Percentiles rank a stretch among this genome's conserved stretches.
These are phyloP conservation scores for Chymomyza amoena DNA, from an alignment of 2,888 invertebrate genomes.

Conservation along the genomic window DNA sequence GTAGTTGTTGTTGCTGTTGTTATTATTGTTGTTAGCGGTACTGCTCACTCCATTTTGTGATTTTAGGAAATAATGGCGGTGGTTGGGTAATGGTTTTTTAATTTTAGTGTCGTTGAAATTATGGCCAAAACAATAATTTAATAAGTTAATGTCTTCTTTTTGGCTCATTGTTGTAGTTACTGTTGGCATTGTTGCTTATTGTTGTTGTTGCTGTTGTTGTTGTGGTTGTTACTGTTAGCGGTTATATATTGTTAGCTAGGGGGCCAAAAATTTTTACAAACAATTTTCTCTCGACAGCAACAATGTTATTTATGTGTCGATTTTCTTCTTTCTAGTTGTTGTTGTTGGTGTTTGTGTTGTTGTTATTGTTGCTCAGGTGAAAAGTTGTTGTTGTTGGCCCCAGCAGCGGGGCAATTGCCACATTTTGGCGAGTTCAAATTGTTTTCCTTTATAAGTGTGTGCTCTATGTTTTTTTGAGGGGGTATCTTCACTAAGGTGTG, in stretches of 20 bases:
- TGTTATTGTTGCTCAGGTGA: slow-evolving; percentile 55
- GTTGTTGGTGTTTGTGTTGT: slow-evolving; percentile 12
- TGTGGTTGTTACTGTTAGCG: slow-evolving; percentile 10
- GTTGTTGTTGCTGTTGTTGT: slow-evolving; percentile 4
- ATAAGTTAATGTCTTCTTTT: slow-evolving; percentile 65
- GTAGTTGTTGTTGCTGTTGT: slow-evolving; percentile 3
- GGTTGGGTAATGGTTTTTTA: slow-evolving; percentile 74
- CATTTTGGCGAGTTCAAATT: not conserved
- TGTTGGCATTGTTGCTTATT: not conserved
- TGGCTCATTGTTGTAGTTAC: slow-evolving; percentile 1
- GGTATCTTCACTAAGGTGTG: not conserved
- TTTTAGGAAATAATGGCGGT: slow-evolving; percentile 53
- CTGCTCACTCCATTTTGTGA: slow-evolving; percentile 53
- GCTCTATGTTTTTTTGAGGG: not conserved
- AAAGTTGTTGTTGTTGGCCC: slow-evolving; percentile 38
- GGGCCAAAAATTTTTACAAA: slow-evolving; percentile 17
- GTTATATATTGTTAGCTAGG: not conserved
- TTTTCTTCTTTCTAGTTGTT: slow-evolving; percentile 28
- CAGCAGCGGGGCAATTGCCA: not conserved
- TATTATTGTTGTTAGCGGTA: not conserved
- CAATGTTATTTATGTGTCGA: slow-evolving; percentile 63
- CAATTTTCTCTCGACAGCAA: slow-evolving; percentile 44
- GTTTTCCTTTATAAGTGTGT: not conserved
- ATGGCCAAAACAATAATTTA: slow-evolving; percentile 66
- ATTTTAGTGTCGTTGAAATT: slow-evolving; percentile 69